Evolutionary conservation across 2,113 vertebrate genomes (phyloP), one percentile per base, ranked within the genome.

Genomic region (Edolisoma coerulescens): DNA sequence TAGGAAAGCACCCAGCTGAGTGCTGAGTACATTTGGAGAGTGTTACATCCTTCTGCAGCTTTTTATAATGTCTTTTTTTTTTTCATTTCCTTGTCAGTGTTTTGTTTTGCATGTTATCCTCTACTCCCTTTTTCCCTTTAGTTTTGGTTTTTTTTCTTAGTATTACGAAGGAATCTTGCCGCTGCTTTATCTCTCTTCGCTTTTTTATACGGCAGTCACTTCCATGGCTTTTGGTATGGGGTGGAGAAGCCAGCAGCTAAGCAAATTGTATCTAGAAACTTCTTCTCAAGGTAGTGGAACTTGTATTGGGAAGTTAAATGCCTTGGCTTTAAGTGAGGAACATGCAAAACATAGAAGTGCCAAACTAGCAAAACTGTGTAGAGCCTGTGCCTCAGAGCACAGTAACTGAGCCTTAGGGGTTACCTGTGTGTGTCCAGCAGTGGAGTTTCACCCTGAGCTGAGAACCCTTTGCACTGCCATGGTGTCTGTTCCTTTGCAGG

Each of bases 401-500:
- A 42, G 32, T 11, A 32, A 8, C n/a, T 27, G 44, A 88, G 53
- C 33, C 37, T 47, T n/a, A 3, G 28, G n/a, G 71, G 30, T 56
- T 50, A 11, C 16, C n/a, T 41, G 30, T 59, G 10, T 78, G 8
- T 28, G 30, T 28, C 63, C 50, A 67, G 21, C 39, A 61, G 26
- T 13, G 11, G 14, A 10, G 37, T 63, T 77, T 68, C 47, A 7
- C 47, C 28, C 30, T n/a, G 28, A 83, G 30, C 54, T 79, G 30
- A 27, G 47, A 17, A 88, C 22, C 32, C 61, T 56, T 67, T 92
- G 53, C 65, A 30, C n/a, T 85, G 35, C 14, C 37, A 3, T 41
- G 20, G 8, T 50, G 54, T 87, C 59, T 68, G 7, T 95, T 87
- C 95, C 80, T 91, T 97, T 97, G 33, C 84, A 99, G 99, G 99